Evolutionary conservation across 2,888 invertebrate species (phyloP).

Genomic region (Calliphora vomitoria): DNA sequence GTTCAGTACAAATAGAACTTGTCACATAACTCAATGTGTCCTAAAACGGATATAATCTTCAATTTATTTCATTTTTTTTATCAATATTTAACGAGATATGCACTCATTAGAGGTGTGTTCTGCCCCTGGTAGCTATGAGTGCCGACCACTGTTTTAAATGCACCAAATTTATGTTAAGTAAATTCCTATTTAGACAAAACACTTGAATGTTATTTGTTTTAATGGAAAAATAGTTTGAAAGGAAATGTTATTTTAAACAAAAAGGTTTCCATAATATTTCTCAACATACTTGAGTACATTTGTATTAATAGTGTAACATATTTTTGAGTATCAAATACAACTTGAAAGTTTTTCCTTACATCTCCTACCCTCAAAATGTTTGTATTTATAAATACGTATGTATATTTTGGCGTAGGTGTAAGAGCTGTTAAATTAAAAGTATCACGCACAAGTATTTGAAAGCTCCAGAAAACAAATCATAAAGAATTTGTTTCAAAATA

Average conservation of each 20-base stretch:
- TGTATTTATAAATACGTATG: neutral
- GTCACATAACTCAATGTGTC: too few species aligned
- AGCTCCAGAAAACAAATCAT: constrained; percentile 33
- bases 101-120: too few species aligned
- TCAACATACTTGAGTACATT: neutral
- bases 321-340: constrained; percentile 7
- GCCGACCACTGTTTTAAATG: too few species aligned
- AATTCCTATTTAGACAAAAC: neutral
- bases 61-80: too few species aligned
- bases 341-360: neutral
- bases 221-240: constrained; percentile 29
- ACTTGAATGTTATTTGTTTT: constrained; percentile 9
- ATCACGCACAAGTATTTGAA: constrained; percentile 71
- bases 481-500: constrained; percentile 38
- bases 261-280: constrained; percentile 1
- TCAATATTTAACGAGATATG: too few species aligned
- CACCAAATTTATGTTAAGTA: too few species aligned
- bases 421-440: constrained; percentile 71
- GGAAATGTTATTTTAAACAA: constrained; percentile 40
- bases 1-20: too few species aligned
- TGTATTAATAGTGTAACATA: neutral
- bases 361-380: too few species aligned
- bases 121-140: too few species aligned
- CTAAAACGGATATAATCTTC: too few species aligned
- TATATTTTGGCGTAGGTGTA: constrained; percentile 62